Evolutionary conservation across 2,113 vertebrate species (phyloP).

Genomic region (Rynchops niger): DNA sequence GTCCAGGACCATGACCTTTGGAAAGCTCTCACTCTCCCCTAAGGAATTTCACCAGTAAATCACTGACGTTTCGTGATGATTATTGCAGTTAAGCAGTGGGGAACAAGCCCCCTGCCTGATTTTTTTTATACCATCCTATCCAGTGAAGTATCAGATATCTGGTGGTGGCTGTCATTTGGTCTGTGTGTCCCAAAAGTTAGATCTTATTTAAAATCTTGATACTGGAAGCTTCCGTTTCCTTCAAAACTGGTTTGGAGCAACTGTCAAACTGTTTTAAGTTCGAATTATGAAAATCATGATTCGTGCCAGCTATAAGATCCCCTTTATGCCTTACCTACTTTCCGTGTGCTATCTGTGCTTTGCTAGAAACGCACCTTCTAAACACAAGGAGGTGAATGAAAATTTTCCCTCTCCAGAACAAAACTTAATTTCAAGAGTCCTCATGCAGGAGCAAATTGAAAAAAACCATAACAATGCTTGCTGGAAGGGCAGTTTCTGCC

Average conservation of each 20-base stretch:
- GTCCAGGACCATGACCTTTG: conserved; percentile 16
- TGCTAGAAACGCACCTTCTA: neutral
- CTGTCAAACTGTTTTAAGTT: neutral
- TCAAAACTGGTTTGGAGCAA: neutral
- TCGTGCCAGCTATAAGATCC: neutral
- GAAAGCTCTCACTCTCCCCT: conserved; percentile 37
- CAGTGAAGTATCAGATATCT: neutral
- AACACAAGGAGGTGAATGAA: neutral
- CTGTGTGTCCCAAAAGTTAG: neutral
- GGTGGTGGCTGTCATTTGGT: neutral
- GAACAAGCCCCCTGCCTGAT: neutral
- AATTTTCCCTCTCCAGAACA: neutral
- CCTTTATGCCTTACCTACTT: neutral
- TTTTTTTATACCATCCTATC: neutral
- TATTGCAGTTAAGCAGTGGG: neutral
- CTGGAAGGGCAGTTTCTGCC: neutral
- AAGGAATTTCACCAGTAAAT: neutral
- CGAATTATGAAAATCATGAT: neutral
- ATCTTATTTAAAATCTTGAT: neutral
- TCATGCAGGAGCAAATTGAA: neutral
- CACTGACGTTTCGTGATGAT: neutral
- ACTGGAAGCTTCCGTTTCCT: neutral
- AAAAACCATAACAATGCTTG: neutral
- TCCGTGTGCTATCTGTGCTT: neutral
- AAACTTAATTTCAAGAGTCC: neutral